Evolutionary conservation across 2,113 vertebrate genomes (phyloP), one percentile per base, ranked within the genome.

Genomic region (Eudyptes chrysolophus): DNA sequence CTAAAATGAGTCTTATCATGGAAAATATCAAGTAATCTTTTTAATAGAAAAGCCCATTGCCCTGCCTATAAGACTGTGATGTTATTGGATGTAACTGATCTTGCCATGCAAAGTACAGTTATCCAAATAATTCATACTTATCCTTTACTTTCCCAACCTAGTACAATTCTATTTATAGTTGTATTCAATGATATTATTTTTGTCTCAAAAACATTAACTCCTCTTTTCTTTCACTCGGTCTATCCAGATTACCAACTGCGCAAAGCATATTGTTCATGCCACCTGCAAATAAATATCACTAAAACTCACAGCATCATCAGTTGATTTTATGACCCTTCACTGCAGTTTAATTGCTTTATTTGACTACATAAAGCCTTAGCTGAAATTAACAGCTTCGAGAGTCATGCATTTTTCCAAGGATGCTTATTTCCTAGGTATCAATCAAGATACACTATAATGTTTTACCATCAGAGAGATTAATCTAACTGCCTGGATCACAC

Each of bases 331-430:
- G 54, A 81, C 20, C 32, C 25, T 72, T 90, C 38, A 75, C 48
- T 75, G 72, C 58, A 90, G 48, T 76, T 95, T 96, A 88, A 84
- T 93, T 94, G 76, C 36, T 92, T 92, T 93, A 94, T 92, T 95
- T 94, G 85, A 68, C 64, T 81, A 68, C 21, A 81, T 58, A 94
- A 96, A 94, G 3, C 11, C 80, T 87, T 68, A 58, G 44, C n/a
- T 90, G 60, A 92, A 86, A 94, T 92, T 68, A 84, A 71, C 38
- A 92, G 7, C 51, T 86, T 88, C 18, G 54, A 44, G 16, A 51
- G 11, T 29, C 26, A 57, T 64, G 12, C 6, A 46, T 88, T 94
- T 91, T 94, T 44, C 46, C 55, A 55, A 54, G 32, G 38, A 42
- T 38, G 20, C 8, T 80, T 74, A 48, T 88, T 92, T 95, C n/a